phyloP scores from a whole-genome alignment of 2,797 vertebrate species.

The Anabas testudineus region DNA sequence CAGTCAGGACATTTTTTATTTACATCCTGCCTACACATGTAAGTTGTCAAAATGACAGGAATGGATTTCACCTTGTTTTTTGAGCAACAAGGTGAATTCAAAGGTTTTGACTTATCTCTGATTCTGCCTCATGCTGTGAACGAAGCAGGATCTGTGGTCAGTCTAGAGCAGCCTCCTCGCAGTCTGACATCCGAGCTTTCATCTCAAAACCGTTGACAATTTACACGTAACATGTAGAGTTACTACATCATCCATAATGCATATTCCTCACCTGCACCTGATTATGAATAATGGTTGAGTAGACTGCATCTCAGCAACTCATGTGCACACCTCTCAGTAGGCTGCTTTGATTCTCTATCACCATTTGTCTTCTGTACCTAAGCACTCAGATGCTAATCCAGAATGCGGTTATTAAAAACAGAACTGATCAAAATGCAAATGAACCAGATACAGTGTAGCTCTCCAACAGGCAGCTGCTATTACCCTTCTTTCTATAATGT shows the following conservation, averaged over 20 bases:
- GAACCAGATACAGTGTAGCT: constrained; percentile 52
- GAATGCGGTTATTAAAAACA: constrained; percentile 66
- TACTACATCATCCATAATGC: constrained; percentile 71
- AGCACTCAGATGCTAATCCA: constrained; percentile 42
- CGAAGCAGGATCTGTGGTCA: constrained; percentile 77
- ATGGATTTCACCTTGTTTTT: constrained; percentile 55
- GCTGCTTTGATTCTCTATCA: constrained; percentile 44
- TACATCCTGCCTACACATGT: constrained; percentile 21
- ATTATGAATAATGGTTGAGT: constrained; percentile 52
- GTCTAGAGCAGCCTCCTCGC: constrained; percentile 42
- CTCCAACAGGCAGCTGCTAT: constrained; percentile 15
- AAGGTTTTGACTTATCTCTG: constrained; percentile 69
- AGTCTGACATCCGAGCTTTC: constrained; percentile 61
- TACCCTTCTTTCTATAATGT: not conserved
- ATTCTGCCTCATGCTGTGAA: constrained; percentile 61
- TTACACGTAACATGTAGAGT: constrained; percentile 44
- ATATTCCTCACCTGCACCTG: constrained; percentile 46
- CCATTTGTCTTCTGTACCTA: constrained; percentile 12
- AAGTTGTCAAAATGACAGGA: constrained; percentile 32
- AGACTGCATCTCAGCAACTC: constrained; percentile 31
- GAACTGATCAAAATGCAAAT: constrained; percentile 66
- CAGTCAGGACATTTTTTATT: constrained; percentile 13
- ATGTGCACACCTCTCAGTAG: constrained; percentile 17
- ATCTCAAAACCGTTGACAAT: constrained; percentile 63
- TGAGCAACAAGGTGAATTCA: constrained; percentile 36